A percentile compares a stretch with the other conserved stretches of the same genome.
phyloP scores from a whole-genome alignment of 2,888 invertebrate species.

The Cephus pulcher region DNA sequence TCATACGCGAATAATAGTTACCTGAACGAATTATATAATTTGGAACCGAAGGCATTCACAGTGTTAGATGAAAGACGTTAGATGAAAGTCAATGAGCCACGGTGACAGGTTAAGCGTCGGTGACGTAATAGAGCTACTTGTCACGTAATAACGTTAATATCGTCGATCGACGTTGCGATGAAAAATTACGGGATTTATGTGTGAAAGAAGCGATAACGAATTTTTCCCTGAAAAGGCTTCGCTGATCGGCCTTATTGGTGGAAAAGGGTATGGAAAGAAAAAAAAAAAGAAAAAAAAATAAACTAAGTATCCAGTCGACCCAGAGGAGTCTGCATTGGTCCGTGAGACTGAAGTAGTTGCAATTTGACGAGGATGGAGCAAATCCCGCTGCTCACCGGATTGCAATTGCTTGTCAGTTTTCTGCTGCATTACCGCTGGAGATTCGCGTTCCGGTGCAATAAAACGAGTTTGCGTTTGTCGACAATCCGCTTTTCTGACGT shows the following conservation, averaged over 20 bases:
- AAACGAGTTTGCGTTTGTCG: background rate
- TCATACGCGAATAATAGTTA: background rate
- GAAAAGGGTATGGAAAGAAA: background rate
- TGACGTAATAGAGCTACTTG: background rate
- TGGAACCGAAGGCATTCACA: background rate
- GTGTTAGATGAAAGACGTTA: background rate
- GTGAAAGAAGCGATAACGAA: background rate
- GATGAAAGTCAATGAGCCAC: background rate
- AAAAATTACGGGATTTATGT: background rate
- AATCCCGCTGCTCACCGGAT: constrained; percentile 7
- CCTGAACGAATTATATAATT: background rate
- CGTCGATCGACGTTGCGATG: background rate
- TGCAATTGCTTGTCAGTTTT: constrained; percentile 20
- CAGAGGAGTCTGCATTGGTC: background rate
- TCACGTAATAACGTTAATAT: background rate
- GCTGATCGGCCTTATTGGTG: background rate
- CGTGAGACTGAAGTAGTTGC: background rate
- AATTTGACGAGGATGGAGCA: constrained; percentile 13
- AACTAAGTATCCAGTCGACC: background rate
- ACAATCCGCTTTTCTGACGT: background rate
- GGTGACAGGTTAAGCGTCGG: background rate
- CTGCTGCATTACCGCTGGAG: constrained; percentile 11
- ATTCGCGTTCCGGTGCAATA: background rate
- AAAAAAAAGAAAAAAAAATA: background rate
- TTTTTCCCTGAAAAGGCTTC: background rate